Conservation (phyloP, 2,113 vertebrate species). For the Etheostoma cragini region DNA sequence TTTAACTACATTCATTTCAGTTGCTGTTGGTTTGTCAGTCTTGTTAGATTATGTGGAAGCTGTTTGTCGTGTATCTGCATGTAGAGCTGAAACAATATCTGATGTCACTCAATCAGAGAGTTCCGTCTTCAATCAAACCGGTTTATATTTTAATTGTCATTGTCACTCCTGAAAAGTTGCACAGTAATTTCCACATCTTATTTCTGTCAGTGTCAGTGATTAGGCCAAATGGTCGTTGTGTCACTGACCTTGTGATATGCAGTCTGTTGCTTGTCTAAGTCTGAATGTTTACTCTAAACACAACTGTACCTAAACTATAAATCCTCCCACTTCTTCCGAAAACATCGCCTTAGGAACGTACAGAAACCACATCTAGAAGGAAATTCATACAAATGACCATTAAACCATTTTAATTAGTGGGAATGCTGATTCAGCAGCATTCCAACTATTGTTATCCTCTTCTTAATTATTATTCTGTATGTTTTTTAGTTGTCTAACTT, state of each 20-base stretch:
- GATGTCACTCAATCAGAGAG: not conserved
- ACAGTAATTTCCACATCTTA: not conserved
- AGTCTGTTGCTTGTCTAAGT: constrained; percentile 28
- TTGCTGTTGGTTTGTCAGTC: constrained; percentile 29
- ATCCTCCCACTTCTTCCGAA: not conserved
- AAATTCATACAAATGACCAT: constrained; percentile 13
- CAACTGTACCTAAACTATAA: constrained; percentile 22
- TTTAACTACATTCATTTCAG: constrained; percentile 40
- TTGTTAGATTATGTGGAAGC: constrained; percentile 20
- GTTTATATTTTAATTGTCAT: not conserved
- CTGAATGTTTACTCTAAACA: constrained; percentile 42
- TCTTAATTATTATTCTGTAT: too few relatives aligned
- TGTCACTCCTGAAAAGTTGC: not conserved
- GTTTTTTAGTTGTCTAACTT: too few relatives aligned
- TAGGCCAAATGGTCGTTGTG: not conserved
- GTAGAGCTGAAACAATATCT: not conserved
- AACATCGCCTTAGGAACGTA: not conserved
- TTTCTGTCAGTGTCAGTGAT: constrained; percentile 4
- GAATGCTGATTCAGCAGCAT: too few relatives aligned
- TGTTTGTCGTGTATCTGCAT: not conserved
- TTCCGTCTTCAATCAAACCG: not conserved
- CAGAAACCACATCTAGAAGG: not conserved
- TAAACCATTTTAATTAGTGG: constrained; percentile 15
- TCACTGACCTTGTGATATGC: not conserved
- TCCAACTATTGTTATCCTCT: too few relatives aligned